A percentile compares a stretch with the other conserved stretches of the same genome.
These are phyloP conservation scores for Scaeva pyrastri DNA, from an alignment of 2,888 invertebrate genomes.

Conservation along the genomic window DNA sequence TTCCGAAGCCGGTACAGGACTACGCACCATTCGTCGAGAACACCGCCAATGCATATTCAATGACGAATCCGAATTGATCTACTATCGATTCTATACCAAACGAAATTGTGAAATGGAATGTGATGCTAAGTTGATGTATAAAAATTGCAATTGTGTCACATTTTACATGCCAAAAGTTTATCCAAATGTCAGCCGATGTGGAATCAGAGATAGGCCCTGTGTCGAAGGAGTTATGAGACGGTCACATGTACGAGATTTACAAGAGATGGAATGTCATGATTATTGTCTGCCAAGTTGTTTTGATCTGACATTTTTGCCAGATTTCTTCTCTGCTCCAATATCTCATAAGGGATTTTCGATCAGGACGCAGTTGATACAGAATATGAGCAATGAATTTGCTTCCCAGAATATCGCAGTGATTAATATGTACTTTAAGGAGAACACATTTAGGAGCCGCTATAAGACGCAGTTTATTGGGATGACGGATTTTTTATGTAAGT, in stretches of 20 bases:
- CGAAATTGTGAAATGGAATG: constrained; percentile 92
- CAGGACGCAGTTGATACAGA: constrained; percentile 69
- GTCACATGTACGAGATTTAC: constrained; percentile 50
- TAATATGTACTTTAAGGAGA: constrained; percentile 90
- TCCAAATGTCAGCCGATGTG: constrained; percentile 88
- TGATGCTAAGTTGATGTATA: constrained; percentile 88
- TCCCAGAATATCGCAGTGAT: constrained; percentile 88
- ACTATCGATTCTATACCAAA: constrained; percentile 89
- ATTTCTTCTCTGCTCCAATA: constrained; percentile 86
- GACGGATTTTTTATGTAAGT: constrained; percentile 91
- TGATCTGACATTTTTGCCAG: constrained; percentile 88
- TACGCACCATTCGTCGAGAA: constrained; percentile 77
- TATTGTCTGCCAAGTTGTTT: constrained; percentile 90
- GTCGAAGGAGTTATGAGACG: constrained; percentile 68
- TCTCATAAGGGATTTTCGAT: constrained; percentile 78
- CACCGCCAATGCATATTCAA: constrained; percentile 89
- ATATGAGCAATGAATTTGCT: constrained; percentile 77
- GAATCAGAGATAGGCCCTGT: constrained; percentile 88
- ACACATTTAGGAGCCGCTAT: constrained; percentile 88
- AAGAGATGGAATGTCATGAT: constrained; percentile 78
- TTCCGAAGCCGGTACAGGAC: constrained; percentile 77
- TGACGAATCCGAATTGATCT: constrained; percentile 88
- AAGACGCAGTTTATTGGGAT: constrained; percentile 92
- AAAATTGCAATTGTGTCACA: constrained; percentile 80
- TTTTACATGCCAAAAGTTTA: constrained; percentile 86